A percentile compares a stretch with the other conserved stretches of the same genome.
phyloP scores from a whole-genome alignment of 1,140 invertebrate species.

The Samia ricini region DNA sequence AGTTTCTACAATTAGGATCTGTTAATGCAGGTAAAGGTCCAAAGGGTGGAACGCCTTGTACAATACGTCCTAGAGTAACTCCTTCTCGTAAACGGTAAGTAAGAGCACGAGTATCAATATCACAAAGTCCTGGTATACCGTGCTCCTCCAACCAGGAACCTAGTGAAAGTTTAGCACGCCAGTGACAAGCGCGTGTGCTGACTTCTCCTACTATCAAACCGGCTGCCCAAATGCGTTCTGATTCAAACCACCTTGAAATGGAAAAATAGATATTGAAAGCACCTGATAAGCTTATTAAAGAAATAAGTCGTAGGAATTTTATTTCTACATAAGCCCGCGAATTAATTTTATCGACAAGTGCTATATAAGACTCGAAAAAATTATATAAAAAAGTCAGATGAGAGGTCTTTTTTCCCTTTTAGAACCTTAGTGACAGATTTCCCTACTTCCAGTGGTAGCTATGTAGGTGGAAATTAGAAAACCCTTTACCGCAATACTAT shows the following conservation, averaged over 20 bases:
- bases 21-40: constrained; percentile 57
- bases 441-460: too few species aligned
- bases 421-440: too few species aligned
- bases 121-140: constrained; percentile 91
- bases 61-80: constrained; percentile 87
- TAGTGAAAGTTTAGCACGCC: constrained; percentile 88
- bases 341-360: too few species aligned
- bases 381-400: too few species aligned
- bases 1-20: constrained; percentile 93
- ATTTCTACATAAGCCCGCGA: too few species aligned
- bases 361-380: too few species aligned
- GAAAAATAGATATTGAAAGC: constrained; percentile 4
- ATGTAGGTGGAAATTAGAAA: too few species aligned
- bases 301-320: too few species aligned
- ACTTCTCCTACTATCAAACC: constrained; percentile 95
- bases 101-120: constrained; percentile 93
- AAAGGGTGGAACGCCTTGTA: constrained; percentile 77
- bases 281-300: too few species aligned
- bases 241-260: constrained; percentile 91
- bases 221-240: constrained; percentile 93
- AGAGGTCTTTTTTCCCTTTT: too few species aligned
- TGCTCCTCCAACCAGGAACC: constrained; percentile 90
- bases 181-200: constrained; percentile 93
- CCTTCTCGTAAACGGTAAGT: constrained; percentile 94
- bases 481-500: too few species aligned